phyloP scores from a whole-genome alignment of 2,888 invertebrate species.

The Siphonodentalium dalli region DNA sequence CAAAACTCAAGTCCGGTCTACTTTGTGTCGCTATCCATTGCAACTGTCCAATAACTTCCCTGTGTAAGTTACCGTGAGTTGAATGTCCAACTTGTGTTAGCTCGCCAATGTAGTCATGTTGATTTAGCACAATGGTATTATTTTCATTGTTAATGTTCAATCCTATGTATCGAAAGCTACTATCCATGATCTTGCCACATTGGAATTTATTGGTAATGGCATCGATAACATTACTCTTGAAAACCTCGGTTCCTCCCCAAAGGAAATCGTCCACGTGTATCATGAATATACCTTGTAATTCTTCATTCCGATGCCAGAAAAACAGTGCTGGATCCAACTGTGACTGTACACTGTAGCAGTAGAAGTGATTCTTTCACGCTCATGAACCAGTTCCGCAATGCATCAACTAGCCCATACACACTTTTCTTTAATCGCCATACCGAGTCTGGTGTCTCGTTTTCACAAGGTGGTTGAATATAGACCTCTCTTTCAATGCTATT shows the following conservation, averaged over 20 bases:
- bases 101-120: not conserved
- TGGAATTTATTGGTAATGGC: constrained; percentile 4
- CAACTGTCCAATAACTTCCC: not conserved
- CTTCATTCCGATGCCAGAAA: not conserved
- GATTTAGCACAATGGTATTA: constrained; percentile 3
- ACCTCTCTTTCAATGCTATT: too few relatives aligned
- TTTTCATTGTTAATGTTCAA: not conserved
- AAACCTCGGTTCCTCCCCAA: constrained; percentile 7
- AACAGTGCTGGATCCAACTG: constrained; percentile 13
- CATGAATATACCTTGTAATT: constrained; percentile 1
- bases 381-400: constrained; percentile 8
- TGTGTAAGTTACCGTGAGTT: not conserved
- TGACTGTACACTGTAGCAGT: constrained; percentile 1
- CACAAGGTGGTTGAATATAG: too few relatives aligned
- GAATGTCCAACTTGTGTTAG: not conserved
- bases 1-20: not conserved
- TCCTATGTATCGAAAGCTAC: constrained; percentile 9
- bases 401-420: constrained; percentile 18
- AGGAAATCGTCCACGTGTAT: constrained; percentile 19
- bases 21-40: constrained; percentile 1
- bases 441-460: not conserved
- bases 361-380: constrained; percentile 7
- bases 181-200: constrained; percentile 9
- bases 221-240: constrained; percentile 5
- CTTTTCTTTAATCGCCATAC: constrained; percentile 14